A percentile compares a stretch with the other conserved stretches of the same genome.
phyloP scores from a whole-genome alignment of 2,888 invertebrate species.

The Pedicia rivosa region DNA sequence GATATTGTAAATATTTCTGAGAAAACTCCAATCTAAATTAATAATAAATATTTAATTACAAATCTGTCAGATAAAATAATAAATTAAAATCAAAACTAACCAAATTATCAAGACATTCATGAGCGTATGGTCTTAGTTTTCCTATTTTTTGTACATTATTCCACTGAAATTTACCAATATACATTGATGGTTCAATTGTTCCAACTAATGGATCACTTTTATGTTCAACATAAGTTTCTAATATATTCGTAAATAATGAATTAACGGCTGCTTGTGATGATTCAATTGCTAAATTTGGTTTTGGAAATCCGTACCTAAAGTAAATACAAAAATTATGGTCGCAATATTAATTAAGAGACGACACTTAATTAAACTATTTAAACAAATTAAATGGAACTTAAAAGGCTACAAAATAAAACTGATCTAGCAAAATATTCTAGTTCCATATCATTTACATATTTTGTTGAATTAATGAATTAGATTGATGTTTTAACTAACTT shows the following conservation, averaged over 20 bases:
- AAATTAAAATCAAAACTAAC: conserved; percentile 30
- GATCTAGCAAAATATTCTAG: no score
- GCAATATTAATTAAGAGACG: no score
- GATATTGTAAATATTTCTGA: conserved; percentile 42
- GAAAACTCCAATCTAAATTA: conserved; percentile 28
- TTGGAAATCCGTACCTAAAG: conserved; percentile 52
- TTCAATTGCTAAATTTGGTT: conserved; percentile 52
- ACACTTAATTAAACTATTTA: no score
- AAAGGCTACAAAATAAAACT: no score
- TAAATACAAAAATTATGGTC: conserved; percentile 2
- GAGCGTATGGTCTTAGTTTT: conserved; percentile 75
- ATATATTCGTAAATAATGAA: conserved; percentile 32
- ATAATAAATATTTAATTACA: conserved; percentile 1
- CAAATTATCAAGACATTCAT: conserved; percentile 70
- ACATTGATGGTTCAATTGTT: conserved; percentile 94
- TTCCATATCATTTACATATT: no score
- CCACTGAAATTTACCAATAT: conserved; percentile 77
- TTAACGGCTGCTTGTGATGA: conserved; percentile 45
- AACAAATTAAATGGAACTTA: no score
- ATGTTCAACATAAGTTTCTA: conserved; percentile 73
- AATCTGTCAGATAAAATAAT: not conserved
- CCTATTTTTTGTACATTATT: conserved; percentile 52
- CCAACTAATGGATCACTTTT: conserved; percentile 90
- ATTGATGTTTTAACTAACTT: no score
- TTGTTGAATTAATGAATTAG: no score